A percentile compares a stretch with the other conserved stretches of the same genome.
phyloP scores from a whole-genome alignment of 2,113 vertebrate species.

The Struthidea cinerea region DNA sequence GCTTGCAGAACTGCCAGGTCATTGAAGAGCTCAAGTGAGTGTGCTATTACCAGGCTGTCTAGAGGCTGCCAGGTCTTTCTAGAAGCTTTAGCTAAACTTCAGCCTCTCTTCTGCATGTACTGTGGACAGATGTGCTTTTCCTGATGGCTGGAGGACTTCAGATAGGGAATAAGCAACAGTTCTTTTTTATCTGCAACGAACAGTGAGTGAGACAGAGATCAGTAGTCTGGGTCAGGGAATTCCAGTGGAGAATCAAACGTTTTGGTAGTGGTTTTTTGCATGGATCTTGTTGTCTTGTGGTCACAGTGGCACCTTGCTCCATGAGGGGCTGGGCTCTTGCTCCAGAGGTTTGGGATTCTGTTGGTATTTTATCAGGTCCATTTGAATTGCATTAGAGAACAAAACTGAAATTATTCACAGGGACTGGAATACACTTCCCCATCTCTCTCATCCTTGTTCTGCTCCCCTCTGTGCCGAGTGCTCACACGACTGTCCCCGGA shows the following conservation, averaged over 20 bases:
- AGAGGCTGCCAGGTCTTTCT: not conserved
- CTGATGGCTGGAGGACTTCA: not conserved
- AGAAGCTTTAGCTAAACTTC: not conserved
- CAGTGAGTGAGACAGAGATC: not conserved
- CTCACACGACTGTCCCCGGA: rapidly evolving
- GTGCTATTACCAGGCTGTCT: not conserved
- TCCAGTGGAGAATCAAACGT: not conserved
- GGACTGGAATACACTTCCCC: not conserved
- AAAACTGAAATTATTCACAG: not conserved
- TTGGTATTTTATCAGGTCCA: not conserved
- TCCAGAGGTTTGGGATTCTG: not conserved
- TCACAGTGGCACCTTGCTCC: not conserved
- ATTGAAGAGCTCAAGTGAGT: conserved; percentile 86
- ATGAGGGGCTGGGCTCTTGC: not conserved
- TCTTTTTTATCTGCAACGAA: not conserved
- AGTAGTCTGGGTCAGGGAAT: not conserved
- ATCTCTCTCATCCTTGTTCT: not conserved
- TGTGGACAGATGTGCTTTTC: not conserved
- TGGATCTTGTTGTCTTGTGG: not conserved
- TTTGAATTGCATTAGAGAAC: not conserved
- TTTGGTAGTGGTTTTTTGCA: not conserved
- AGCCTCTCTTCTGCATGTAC: not conserved
- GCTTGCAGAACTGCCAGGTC: conserved; percentile 72
- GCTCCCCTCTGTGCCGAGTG: not conserved
- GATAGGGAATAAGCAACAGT: not conserved